A percentile compares a stretch with the other conserved stretches of the same genome.
Evolutionary conservation across 37 sponge, comb jelly and placozoan species (phyloP).

Genomic region (Hexactinellida sp.): DNA sequence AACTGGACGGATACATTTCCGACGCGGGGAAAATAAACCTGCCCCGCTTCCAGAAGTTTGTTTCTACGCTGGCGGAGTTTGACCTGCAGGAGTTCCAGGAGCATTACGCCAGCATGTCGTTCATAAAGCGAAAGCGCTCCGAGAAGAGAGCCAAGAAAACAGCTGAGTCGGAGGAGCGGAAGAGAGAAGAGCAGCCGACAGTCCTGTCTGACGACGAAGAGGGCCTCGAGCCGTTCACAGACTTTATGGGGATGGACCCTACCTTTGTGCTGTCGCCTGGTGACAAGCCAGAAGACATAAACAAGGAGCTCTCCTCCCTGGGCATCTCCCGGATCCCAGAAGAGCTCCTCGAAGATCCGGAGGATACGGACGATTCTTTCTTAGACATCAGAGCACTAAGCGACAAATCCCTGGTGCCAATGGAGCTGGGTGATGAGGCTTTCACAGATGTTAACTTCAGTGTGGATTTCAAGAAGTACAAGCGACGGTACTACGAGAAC

Average conservation of each 20-base stretch:
- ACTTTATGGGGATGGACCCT: conserved; percentile 21
- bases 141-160: background rate
- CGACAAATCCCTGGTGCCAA: background rate
- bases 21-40: conserved; percentile 68
- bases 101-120: conserved; percentile 29
- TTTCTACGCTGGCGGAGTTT: conserved; percentile 67
- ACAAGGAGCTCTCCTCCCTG: conserved; percentile 2
- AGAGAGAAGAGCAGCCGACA: background rate
- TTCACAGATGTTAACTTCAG: conserved; percentile 11
- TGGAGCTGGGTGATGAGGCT: background rate
- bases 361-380: conserved; percentile 5
- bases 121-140: conserved; percentile 44
- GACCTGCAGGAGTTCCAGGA: conserved; percentile 59
- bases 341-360: background rate
- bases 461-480: conserved; percentile 1
- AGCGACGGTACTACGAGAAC: background rate
- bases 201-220: background rate
- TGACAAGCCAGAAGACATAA: background rate
- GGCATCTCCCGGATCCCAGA: background rate
- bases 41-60: conserved; percentile 57
- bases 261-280: background rate
- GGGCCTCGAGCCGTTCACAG: conserved; percentile 21
- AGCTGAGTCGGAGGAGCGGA: background rate
- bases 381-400: background rate
- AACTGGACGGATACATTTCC: conserved; percentile 67